Conservation (phyloP, 2,797 vertebrate species). For the Xiphorhynchus erythropygius region DNA sequence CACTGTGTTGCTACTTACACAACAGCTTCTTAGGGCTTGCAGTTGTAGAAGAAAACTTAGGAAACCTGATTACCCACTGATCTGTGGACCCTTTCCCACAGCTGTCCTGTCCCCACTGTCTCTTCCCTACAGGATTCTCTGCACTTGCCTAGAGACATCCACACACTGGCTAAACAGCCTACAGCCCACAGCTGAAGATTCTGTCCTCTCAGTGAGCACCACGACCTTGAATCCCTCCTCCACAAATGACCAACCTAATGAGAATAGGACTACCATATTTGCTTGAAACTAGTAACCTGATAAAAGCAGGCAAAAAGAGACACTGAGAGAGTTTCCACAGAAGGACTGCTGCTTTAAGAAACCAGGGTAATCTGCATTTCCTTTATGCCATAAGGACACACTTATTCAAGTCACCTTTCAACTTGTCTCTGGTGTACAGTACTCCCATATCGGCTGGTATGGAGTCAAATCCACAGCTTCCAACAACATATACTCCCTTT, state of each 20-base stretch:
- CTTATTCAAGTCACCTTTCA: constrained; percentile 82
- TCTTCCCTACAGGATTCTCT: neutral
- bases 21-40: neutral
- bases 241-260: neutral
- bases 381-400: neutral
- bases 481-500: constrained; percentile 89
- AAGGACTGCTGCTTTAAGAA: neutral
- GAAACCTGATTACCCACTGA: neutral
- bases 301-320: neutral
- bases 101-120: neutral
- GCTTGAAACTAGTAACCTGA: neutral
- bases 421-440: constrained; percentile 89
- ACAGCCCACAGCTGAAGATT: neutral
- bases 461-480: constrained; percentile 96
- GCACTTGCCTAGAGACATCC: neutral
- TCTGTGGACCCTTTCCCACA: neutral
- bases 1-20: neutral
- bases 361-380: neutral
- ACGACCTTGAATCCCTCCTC: neutral
- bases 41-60: neutral
- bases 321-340: neutral
- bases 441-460: constrained; percentile 95
- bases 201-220: neutral
- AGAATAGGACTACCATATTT: neutral
- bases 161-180: neutral